Evolutionary conservation across 2,113 vertebrate genomes (phyloP), one percentile per base, ranked within the genome.

Genomic region (Mus musculus): DNA sequence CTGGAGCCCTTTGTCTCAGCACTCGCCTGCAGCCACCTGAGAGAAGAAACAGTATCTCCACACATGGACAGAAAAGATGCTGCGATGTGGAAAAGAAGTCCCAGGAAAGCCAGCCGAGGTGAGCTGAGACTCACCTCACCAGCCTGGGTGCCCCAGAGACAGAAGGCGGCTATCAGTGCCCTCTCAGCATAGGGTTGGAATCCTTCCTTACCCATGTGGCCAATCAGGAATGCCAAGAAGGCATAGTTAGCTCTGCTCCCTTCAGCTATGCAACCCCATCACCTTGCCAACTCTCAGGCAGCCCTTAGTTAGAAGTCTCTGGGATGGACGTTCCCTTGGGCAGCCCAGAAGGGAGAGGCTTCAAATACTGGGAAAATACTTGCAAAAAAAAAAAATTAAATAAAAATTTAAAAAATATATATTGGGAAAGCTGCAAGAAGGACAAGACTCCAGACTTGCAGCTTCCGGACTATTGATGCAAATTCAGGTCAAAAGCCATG

Each of bases 401-500:
- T 9, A 63, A 26, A 26, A 7, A 65, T 3, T 22, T 22, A 59
- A 59, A 59, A 63, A 24, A 22, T 90, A 39, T 19, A 73, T 7
- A n/a, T 49, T 30, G 46, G 61, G 63, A 93, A 91, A 95, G 84
- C 95, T 75, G 72, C 77, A 69, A 94, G 92, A 86, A 96, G 36
- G 42, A 65, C 88, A 22, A 67, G 24, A 6, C 61, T 90, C 6
- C 63, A 13, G 81, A n/a, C 17, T 30, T 71, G 56, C 85, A 56
- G 93, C 90, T 94, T 65, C 90, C 94, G 80, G 92, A 89, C 92
- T 87, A 80, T 96, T 24, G 63, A n/a, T 93, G 89, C 97, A 61
- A 93, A 92, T 84, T 92, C 87, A 39, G 63, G 86, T 95, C 88
- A 75, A 96, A 97, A 97, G 97, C 97, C 97, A 91, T 93, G 81